These are phyloP conservation scores for Elachura formosa DNA, from an alignment of 2,113 vertebrate genomes.

Conservation along the genomic window DNA sequence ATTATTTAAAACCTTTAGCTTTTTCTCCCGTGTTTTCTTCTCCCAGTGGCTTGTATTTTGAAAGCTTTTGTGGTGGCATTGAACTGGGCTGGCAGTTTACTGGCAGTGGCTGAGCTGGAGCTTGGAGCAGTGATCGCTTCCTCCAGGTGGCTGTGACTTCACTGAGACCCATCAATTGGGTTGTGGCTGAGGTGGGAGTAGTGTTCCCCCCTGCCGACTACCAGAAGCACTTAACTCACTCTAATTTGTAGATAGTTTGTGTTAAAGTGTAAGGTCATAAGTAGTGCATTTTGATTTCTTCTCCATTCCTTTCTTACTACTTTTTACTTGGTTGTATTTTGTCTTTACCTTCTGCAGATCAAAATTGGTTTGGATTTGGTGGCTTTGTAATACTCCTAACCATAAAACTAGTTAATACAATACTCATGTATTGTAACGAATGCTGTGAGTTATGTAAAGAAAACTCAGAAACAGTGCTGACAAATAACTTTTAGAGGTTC, in stretches of 20 bases:
- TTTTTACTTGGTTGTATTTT: not conserved
- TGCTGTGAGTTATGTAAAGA: not conserved
- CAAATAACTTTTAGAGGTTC: not conserved
- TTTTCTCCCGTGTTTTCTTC: not conserved
- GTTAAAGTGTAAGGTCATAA: not conserved
- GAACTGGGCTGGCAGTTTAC: not conserved
- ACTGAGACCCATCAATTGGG: not conserved
- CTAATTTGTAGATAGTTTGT: not conserved
- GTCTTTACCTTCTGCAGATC: not conserved
- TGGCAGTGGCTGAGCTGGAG: not conserved
- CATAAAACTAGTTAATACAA: not conserved
- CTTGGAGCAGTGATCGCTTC: not conserved
- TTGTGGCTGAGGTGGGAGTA: not conserved
- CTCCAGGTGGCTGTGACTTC: not conserved
- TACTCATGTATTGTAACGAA: not conserved
- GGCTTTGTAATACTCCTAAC: not conserved
- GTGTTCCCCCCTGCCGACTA: not conserved
- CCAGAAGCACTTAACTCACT: not conserved
- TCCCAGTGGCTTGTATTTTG: constrained; percentile 28
- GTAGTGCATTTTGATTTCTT: not conserved
- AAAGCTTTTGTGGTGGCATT: not conserved
- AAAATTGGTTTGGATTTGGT: not conserved
- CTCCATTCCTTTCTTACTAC: not conserved
- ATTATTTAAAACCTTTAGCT: constrained; percentile 21
- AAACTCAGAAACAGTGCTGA: not conserved